A percentile compares a stretch with the other conserved stretches of the same genome.
These are phyloP conservation scores for Nasonovia ribisnigri DNA, from an alignment of 2,888 invertebrate species.

Conservation along the genomic window DNA sequence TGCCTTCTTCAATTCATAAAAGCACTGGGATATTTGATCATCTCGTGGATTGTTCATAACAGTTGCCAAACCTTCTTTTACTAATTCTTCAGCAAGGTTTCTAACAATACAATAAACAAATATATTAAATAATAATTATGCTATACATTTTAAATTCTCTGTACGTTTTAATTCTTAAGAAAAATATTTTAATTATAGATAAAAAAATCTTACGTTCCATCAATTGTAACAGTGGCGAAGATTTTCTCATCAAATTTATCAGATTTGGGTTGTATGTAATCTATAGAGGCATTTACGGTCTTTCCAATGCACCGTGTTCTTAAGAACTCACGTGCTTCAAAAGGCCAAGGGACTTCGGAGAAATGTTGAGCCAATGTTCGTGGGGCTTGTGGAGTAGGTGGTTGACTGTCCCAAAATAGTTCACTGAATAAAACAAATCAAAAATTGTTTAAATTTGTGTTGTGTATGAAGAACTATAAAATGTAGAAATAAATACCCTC, in stretches of 20 bases:
- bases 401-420: too few relatives aligned
- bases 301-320: too few relatives aligned
- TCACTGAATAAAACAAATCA: too few relatives aligned
- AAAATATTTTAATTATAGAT: slow-evolving; percentile 71
- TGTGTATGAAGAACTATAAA: too few relatives aligned
- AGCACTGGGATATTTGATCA: slow-evolving; percentile 93
- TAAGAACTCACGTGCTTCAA: too few relatives aligned
- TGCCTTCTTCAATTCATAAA: slow-evolving; percentile 92
- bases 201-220: slow-evolving; percentile 77
- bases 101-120: slow-evolving; percentile 72
- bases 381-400: too few relatives aligned
- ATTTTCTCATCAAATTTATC: slow-evolving; percentile 95
- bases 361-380: too few relatives aligned
- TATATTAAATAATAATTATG: background rate
- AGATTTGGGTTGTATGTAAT: slow-evolving; percentile 95
- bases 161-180: slow-evolving; percentile 93
- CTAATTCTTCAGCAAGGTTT: slow-evolving; percentile 94
- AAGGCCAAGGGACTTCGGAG: too few relatives aligned
- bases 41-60: slow-evolving; percentile 95
- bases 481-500: too few relatives aligned
- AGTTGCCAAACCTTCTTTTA: slow-evolving; percentile 90
- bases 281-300: too few relatives aligned
- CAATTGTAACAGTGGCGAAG: slow-evolving; percentile 91
- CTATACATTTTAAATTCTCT: slow-evolving; percentile 90
- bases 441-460: too few relatives aligned